Evolutionary conservation across 2,797 vertebrate genomes (phyloP), one percentile per base, ranked within the genome.

Genomic region (Holocentrus rufus): DNA sequence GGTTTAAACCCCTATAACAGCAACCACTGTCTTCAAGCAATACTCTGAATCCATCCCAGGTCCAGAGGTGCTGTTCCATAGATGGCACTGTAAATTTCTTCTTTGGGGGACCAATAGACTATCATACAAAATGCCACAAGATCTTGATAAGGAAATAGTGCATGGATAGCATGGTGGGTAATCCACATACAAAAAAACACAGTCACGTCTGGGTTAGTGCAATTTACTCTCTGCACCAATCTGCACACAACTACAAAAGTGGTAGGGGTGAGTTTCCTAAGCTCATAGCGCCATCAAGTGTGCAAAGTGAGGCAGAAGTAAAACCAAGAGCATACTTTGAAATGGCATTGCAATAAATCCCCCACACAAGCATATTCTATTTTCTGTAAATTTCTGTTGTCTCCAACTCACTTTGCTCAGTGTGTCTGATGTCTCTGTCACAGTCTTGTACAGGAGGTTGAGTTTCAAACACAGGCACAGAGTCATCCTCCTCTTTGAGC

Each of bases 381-480:
- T 68, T 69, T 46, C 3, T 65, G 39, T 56, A 9, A 17, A 20
- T 8, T 23, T 60, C 0, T 0, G 13, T 55, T 54, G 46, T 46
- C 3, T 30, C 1, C 20, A 52, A 71, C 88, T 91, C 77, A 92
- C 93, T 86, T 84, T 80, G 79, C n/a, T 80, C 65, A 11, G 15
- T 0, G 50, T 23, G 5, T 34, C 63, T 77, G 2, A 18, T 23
- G 30, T 75, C 81, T 67, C 39, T n/a, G 7, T 89, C 88, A 60
- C 81, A 88, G 34, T 92, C 90, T 86, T 89, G 84, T 57, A 93
- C 87, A 82, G 86, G 91, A 69, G 93, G 71, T 53, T 96, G 90
- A 58, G 95, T 96, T 58, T 90, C 91, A 93, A 97, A 96, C 62
- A 96, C 49, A 1, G 93, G 83, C 47, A 81, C 52, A 91, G 70